Conservation (phyloP, 2,113 vertebrate genomes). For the Chloroceryle aenea region DNA sequence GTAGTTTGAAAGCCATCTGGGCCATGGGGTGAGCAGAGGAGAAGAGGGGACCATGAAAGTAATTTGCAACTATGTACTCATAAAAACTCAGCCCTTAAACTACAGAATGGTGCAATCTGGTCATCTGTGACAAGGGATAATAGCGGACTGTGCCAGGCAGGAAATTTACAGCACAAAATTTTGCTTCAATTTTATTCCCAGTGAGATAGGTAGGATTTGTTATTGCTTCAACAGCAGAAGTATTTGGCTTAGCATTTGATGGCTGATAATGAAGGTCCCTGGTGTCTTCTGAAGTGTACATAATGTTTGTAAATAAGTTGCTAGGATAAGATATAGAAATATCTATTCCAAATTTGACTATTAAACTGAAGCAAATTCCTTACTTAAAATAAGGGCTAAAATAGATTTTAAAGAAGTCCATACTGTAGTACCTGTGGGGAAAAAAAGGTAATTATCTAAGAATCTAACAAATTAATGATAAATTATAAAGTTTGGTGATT, state of each 20-base stretch:
- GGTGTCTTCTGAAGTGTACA: not conserved
- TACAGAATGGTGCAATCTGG: not conserved
- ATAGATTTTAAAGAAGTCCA: not conserved
- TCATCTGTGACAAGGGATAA: not conserved
- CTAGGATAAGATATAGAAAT: not conserved
- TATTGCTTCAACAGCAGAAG: not conserved
- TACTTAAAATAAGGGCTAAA: not conserved
- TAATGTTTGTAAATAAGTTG: not conserved
- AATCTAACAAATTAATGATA: not conserved
- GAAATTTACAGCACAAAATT: not conserved
- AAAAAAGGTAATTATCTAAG: not conserved
- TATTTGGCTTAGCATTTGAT: not conserved
- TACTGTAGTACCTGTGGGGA: not conserved
- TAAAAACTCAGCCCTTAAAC: not conserved
- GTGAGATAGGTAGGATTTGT: not conserved
- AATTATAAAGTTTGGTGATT: not conserved
- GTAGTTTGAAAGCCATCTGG: conserved; percentile 40
- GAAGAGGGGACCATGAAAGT: conserved; percentile 7
- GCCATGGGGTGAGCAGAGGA: not conserved
- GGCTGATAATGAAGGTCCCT: not conserved
- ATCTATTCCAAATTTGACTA: not conserved
- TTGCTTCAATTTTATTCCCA: not conserved
- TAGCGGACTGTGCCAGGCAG: not conserved
- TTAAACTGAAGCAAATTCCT: not conserved
- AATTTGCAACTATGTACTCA: not conserved